Percentiles rank a stretch among this genome's conserved stretches.
These are phyloP conservation scores for Candidula unifasciata DNA, from an alignment of 2,888 invertebrate genomes.

Conservation along the genomic window DNA sequence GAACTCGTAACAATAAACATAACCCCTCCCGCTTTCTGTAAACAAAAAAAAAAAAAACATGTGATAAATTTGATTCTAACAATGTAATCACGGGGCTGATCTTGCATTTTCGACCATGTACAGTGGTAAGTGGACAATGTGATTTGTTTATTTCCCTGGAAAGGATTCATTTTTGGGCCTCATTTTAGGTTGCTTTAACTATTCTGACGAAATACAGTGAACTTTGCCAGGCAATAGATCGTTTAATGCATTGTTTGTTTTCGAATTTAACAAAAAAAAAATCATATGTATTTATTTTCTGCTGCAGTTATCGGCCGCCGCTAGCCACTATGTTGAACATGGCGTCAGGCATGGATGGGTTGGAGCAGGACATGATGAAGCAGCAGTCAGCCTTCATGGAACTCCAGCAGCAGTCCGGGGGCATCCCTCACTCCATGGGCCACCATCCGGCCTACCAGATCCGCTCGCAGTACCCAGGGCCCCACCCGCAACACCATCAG, in stretches of 20 bases:
- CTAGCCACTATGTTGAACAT: constrained; percentile 70
- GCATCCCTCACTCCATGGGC: constrained; percentile 39
- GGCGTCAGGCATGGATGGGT: constrained; percentile 80
- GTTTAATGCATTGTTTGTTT: no score
- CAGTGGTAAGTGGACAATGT: no score
- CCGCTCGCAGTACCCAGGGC: constrained; percentile 76
- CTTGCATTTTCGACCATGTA: no score
- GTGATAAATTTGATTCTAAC: no score
- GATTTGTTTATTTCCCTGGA: background rate
- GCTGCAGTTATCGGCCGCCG: constrained; percentile 47
- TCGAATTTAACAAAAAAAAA: no score
- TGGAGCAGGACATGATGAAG: constrained; percentile 83
- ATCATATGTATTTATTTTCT: background rate
- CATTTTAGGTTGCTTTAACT: background rate
- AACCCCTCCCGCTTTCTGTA: no score
- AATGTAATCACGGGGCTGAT: no score
- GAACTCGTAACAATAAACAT: no score
- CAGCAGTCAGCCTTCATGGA: constrained; percentile 79
- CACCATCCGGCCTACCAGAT: constrained; percentile 74
- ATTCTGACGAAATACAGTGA: no score
- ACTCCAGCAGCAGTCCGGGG: constrained; percentile 76
- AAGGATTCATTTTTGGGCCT: background rate
- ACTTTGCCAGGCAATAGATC: no score
- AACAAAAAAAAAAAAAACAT: no score
- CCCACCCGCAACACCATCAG: constrained; percentile 69